These are phyloP conservation scores for Neomorphus geoffroyi DNA, from an alignment of 2,797 vertebrate genomes.

Conservation along the genomic window DNA sequence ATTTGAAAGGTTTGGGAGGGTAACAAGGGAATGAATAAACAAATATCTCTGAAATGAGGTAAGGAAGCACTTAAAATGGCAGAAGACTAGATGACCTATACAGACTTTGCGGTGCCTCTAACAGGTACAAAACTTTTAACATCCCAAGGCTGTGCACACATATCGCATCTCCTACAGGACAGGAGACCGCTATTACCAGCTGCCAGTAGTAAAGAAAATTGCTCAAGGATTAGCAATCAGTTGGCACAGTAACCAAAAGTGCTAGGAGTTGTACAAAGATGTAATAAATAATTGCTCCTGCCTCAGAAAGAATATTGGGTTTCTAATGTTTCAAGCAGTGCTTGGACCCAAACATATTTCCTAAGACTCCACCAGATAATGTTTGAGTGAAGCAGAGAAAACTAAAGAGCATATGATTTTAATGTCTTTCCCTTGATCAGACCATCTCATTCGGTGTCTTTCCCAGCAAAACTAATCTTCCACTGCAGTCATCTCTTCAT, in stretches of 20 bases:
- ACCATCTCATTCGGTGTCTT: not conserved
- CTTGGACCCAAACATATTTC: not conserved
- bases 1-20: slow-evolving; percentile 4
- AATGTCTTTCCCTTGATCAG: not conserved
- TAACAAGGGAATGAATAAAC: slow-evolving; percentile 23
- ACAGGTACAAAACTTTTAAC: not conserved
- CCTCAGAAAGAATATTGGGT: not conserved
- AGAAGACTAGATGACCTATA: not conserved
- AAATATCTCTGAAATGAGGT: slow-evolving; percentile 19
- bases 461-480: not conserved
- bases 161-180: not conserved
- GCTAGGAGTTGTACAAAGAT: not conserved
- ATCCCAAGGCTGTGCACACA: not conserved
- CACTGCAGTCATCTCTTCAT: not conserved
- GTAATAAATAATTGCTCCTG: not conserved
- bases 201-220: slow-evolving; percentile 1
- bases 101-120: not conserved
- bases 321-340: not conserved
- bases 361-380: not conserved
- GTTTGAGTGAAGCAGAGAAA: not conserved
- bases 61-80: slow-evolving; percentile 22
- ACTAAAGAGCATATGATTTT: not conserved
- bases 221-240: not conserved
- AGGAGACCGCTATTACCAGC: not conserved
- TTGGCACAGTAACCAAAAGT: not conserved